phyloP scores from a whole-genome alignment of 1,140 invertebrate species.

The Planococcus citri region DNA sequence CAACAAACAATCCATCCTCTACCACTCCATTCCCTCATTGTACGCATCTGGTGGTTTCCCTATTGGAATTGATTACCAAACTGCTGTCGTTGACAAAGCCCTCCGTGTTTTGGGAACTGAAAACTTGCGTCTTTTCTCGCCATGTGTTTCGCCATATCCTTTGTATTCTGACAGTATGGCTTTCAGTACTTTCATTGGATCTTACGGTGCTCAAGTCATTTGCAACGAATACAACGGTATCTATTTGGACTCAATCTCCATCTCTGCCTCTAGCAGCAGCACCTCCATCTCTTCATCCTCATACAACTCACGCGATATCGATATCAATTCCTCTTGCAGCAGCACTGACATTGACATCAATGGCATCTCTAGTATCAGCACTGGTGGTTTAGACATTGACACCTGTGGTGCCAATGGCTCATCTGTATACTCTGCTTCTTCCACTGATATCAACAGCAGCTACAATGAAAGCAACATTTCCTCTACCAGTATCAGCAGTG shows the following conservation, averaged over 20 bases:
- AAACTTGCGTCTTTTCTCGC: background rate
- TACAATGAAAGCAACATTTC: background rate
- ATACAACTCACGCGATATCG: background rate
- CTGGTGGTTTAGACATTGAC: background rate
- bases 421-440: background rate
- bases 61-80: background rate
- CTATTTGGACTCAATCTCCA: background rate
- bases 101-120: background rate
- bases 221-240: background rate
- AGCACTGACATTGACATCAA: background rate
- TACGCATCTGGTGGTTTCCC: background rate
- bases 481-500: background rate
- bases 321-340: background rate
- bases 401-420: too few species aligned
- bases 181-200: background rate
- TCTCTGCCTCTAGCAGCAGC: background rate
- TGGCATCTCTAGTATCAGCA: background rate
- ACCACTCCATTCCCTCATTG: background rate
- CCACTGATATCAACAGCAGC: background rate
- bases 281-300: background rate
- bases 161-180: constrained; percentile 1
- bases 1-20: background rate
- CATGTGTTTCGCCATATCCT: background rate
- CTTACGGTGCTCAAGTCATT: background rate
- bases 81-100: background rate